phyloP scores from a whole-genome alignment of 2,797 vertebrate species.

The Anguilla megastoma region DNA sequence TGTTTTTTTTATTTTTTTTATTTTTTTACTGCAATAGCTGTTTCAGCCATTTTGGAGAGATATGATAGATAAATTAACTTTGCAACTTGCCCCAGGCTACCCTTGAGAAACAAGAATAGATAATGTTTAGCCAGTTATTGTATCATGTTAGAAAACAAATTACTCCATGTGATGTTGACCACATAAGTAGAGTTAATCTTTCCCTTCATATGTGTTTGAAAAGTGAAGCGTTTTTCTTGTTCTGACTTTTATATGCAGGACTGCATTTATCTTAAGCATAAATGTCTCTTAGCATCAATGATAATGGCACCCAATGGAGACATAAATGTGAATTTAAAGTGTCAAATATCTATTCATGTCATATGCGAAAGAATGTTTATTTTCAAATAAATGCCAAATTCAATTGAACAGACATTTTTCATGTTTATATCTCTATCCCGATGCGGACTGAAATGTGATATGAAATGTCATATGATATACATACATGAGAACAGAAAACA shows the following conservation, averaged over 20 bases:
- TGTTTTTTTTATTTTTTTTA: neutral
- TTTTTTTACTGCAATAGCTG: neutral
- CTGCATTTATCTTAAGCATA: neutral
- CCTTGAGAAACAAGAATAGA: neutral
- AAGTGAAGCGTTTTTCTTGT: neutral
- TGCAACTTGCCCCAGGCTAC: neutral
- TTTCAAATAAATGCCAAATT: neutral
- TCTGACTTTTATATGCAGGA: neutral
- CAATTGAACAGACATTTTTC: neutral
- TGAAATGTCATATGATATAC: neutral
- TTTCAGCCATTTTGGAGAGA: neutral
- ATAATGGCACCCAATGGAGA: neutral
- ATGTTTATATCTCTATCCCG: neutral
- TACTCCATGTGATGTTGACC: neutral
- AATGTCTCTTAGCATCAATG: neutral
- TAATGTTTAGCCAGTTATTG: neutral
- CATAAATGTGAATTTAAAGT: neutral
- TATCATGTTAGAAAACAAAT: neutral
- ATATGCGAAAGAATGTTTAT: neutral
- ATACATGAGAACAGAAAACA: neutral
- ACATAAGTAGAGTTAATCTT: neutral
- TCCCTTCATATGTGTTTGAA: neutral
- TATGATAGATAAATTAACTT: conserved; percentile 1
- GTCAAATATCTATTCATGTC: neutral
- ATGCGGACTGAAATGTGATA: neutral